phyloP scores from a whole-genome alignment of 2,113 vertebrate genomes.

The Scophthalmus maximus region DNA sequence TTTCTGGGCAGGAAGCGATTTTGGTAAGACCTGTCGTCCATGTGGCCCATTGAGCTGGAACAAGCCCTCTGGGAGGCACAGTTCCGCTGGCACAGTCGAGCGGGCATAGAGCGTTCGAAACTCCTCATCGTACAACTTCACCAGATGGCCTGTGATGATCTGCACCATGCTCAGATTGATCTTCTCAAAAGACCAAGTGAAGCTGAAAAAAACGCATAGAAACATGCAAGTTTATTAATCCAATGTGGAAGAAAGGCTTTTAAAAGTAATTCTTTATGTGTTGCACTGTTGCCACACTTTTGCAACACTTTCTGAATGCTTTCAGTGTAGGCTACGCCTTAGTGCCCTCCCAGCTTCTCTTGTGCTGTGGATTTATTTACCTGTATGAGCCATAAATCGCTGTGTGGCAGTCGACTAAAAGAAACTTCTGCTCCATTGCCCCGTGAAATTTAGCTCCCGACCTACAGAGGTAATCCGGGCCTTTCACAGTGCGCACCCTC shows the following conservation, averaged over 20 bases:
- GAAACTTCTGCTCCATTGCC: slow-evolving; percentile 93
- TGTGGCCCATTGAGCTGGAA: slow-evolving; percentile 78
- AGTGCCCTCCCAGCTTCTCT: not conserved
- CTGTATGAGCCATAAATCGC: slow-evolving; percentile 96
- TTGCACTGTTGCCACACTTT: not conserved
- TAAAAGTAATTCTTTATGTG: no score
- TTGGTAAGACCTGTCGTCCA: slow-evolving; percentile 79
- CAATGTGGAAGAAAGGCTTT: no score
- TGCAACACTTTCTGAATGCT: slow-evolving; percentile 5
- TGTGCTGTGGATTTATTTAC: slow-evolving; percentile 77
- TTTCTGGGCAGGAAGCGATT: slow-evolving; percentile 82
- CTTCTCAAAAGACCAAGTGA: slow-evolving; percentile 97
- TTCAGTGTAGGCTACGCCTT: slow-evolving; percentile 19
- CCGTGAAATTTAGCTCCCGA: slow-evolving; percentile 95
- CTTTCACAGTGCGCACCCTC: slow-evolving; percentile 93
- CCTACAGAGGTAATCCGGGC: slow-evolving; percentile 93
- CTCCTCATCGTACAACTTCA: slow-evolving; percentile 95
- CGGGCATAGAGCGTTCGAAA: slow-evolving; percentile 94
- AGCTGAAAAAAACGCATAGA: slow-evolving; percentile 81
- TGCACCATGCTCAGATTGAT: slow-evolving; percentile 97
- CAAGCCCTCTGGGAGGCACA: slow-evolving; percentile 78
- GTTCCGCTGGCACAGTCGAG: slow-evolving; percentile 85
- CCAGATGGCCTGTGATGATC: slow-evolving; percentile 92
- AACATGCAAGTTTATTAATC: slow-evolving; percentile 6
- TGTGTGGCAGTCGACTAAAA: slow-evolving; percentile 93